Percentiles rank a stretch among this genome's conserved stretches.
Evolutionary conservation across 1,140 invertebrate genomes (phyloP).

Genomic region (Berghia stephanieae): DNA sequence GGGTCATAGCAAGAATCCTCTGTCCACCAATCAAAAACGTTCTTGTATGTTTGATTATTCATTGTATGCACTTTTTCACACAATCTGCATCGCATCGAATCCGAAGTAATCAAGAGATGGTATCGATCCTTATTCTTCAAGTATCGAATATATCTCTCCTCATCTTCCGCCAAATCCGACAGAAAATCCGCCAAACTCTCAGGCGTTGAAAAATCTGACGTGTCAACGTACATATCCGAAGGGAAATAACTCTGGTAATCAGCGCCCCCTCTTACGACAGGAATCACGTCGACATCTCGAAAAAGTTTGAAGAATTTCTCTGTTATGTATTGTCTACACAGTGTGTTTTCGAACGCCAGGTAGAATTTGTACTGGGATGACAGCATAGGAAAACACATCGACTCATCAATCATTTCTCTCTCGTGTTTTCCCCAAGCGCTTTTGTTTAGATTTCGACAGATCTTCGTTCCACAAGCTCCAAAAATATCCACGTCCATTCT

Average conservation of each 20-base stretch:
- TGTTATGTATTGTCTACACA: constrained; percentile 24
- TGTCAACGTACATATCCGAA: constrained; percentile 7
- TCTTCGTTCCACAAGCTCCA: constrained; percentile 70
- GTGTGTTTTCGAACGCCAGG: constrained; percentile 27
- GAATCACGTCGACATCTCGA: constrained; percentile 5
- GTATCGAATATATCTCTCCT: constrained; percentile 17
- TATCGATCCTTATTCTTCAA: constrained; percentile 22
- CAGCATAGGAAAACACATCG: too few species aligned
- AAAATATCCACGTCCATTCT: constrained; percentile 76
- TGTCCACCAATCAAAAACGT: too few species aligned
- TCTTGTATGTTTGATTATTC: too few species aligned
- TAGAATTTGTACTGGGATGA: constrained; percentile 18
- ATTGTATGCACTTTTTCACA: too few species aligned
- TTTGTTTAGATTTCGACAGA: not conserved
- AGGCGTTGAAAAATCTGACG: constrained; percentile 23
- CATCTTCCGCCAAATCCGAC: constrained; percentile 14
- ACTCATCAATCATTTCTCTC: too few species aligned
- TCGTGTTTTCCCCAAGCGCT: not conserved
- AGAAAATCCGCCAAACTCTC: constrained; percentile 20
- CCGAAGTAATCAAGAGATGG: too few species aligned
- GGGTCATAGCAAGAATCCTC: too few species aligned
- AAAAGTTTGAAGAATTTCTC: constrained; percentile 27
- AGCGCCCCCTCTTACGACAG: constrained; percentile 16
- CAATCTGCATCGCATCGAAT: too few species aligned
- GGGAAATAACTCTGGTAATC: constrained; percentile 22